These are phyloP conservation scores for Ursus arctos DNA, from an alignment of 2,113 vertebrate genomes.

Conservation along the genomic window DNA sequence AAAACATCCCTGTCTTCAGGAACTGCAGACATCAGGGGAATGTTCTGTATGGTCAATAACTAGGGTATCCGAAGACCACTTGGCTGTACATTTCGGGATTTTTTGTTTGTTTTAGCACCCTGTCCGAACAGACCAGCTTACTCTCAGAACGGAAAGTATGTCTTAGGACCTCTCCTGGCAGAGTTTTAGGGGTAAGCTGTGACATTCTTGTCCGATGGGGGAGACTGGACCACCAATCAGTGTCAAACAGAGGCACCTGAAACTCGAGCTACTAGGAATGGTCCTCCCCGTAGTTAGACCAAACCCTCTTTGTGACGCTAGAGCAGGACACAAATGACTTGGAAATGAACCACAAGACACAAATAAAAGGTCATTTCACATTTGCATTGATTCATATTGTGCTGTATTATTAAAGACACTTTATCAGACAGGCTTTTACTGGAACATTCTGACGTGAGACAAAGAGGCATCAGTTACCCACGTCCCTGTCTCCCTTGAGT, in stretches of 20 bases:
- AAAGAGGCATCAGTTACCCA: neutral
- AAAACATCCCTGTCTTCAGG: neutral
- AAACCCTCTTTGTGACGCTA: neutral
- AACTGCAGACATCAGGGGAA: neutral
- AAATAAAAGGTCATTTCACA: neutral
- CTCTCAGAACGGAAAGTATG: neutral
- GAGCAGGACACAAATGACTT: neutral
- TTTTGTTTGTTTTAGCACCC: slow-evolving; percentile 4
- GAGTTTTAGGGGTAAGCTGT: neutral
- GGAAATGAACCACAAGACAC: neutral
- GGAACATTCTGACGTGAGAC: neutral
- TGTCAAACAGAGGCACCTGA: neutral
- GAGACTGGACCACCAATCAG: neutral
- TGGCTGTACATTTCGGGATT: neutral
- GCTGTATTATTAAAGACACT: neutral
- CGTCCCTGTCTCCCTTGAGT: neutral
- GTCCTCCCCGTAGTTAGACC: neutral
- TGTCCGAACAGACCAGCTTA: neutral
- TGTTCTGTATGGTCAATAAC: slow-evolving; percentile 13
- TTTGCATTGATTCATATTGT: neutral
- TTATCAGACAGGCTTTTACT: neutral
- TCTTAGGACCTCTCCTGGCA: neutral
- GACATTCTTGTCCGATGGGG: neutral
- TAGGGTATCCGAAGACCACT: neutral
- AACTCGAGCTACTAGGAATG: neutral